Base-by-base conservation (phyloP, 2,888 invertebrate species). In the Xestobium rufovillosum region DNA sequence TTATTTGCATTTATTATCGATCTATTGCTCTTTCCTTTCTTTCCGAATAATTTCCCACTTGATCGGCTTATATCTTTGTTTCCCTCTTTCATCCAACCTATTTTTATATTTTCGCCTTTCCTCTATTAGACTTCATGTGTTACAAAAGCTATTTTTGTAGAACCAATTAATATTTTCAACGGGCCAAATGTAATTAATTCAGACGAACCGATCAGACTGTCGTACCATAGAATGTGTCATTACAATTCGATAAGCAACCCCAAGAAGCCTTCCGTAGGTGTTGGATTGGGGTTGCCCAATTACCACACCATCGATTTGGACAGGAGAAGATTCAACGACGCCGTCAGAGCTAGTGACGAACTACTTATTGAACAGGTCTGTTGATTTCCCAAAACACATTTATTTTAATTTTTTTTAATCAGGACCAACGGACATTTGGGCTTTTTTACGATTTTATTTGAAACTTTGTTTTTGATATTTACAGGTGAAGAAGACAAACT, bases 161-260 rank as follows among this genome's bases (percentile, higher is more conserved):
- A 84, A 52, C 89, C 90, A 14, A 89, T 88, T 39, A 90, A 89
- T 61, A 87, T 84, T 37, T 88, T 89, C 59, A 85, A 87, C 59
- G 78, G 84, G 19, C 73, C 79, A 44, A 79, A 80, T 55, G 43
- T 54, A 35, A 77, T 80, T 55, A 80, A 81, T 48, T 80, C 81
- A 40, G 80, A 82, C 60, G 80, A 81, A 48, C 85, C 87, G 1
- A 79, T 91, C 49, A 72, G 90, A 38, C 69, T 91, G 36, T 87
- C 87, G 46, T 91, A 91, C 66, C 90, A 91, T 60, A 74, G 83
- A 50, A 83, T 82, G 57, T 79, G 82, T 38, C 90, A 91, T 66
- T 91, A 91, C 59, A 91, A 91, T 67, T 87, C 87, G 30, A 80
- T 91, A 44, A 76, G 88, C 32, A 83, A 90, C 66, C 90, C 90